phyloP scores from a whole-genome alignment of 2,797 vertebrate species.

The Luscinia luscinia region DNA sequence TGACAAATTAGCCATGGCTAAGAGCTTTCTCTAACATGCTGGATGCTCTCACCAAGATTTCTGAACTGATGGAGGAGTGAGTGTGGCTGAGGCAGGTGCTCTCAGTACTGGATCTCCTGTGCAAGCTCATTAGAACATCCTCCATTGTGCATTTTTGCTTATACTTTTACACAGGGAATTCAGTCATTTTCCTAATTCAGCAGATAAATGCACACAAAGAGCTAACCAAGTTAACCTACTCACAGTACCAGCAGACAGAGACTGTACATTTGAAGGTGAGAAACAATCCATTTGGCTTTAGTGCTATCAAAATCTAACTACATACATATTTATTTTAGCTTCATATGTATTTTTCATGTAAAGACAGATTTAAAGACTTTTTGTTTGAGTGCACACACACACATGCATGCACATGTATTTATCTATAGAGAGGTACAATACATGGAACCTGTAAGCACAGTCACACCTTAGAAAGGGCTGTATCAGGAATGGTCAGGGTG shows the following conservation, averaged over 20 bases:
- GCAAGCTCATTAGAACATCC: neutral
- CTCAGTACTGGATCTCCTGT: neutral
- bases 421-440: neutral
- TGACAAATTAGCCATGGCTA: neutral
- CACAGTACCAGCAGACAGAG: neutral
- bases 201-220: neutral
- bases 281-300: neutral
- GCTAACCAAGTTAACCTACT: neutral
- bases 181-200: neutral
- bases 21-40: neutral
- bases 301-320: neutral
- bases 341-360: neutral
- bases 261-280: neutral
- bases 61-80: neutral
- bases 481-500: neutral
- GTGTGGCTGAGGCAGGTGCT: neutral
- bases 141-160: neutral
- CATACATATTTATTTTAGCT: neutral
- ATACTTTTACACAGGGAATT: neutral
- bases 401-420: neutral
- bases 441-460: neutral
- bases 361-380: neutral
- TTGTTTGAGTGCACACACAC: fast-evolving
- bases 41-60: neutral
- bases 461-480: neutral